Percentiles rank a stretch among this genome's conserved stretches.
Evolutionary conservation across 92 coral and sea anemone genomes (phyloP).

Genomic region (Palythoa caribaeorum): DNA sequence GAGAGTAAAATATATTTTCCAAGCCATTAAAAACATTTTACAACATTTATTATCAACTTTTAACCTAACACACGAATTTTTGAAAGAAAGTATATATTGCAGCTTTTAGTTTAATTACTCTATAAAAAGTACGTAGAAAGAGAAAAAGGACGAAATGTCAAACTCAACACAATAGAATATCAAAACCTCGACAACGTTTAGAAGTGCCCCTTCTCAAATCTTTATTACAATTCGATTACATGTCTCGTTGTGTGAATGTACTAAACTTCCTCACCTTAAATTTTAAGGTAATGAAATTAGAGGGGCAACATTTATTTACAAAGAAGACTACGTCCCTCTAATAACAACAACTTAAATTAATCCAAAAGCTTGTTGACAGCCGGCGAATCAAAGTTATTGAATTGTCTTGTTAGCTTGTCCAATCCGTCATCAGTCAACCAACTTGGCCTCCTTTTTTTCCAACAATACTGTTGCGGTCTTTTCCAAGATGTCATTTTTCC

Average conservation of each 20-base stretch:
- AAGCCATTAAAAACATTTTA: too few species aligned
- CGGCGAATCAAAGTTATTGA: slow-evolving; percentile 9
- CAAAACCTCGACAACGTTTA: not conserved
- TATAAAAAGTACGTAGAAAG: too few species aligned
- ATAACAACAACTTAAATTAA: slow-evolving; percentile 1
- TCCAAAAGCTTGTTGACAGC: slow-evolving; percentile 12
- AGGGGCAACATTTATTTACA: slow-evolving; percentile 69
- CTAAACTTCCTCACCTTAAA: not conserved
- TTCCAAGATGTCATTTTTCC: slow-evolving; percentile 25
- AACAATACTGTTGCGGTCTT: slow-evolving; percentile 11
- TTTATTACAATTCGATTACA: slow-evolving; percentile 37
- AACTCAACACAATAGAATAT: not conserved
- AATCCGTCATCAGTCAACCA: slow-evolving; percentile 37
- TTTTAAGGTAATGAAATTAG: slow-evolving; percentile 13
- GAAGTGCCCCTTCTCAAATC: slow-evolving; percentile 40
- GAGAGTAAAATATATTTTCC: too few species aligned
- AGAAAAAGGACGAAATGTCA: too few species aligned
- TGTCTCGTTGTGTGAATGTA: slow-evolving; percentile 9
- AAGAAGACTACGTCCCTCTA: slow-evolving; percentile 40
- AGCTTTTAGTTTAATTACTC: too few species aligned
- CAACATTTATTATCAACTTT: too few species aligned
- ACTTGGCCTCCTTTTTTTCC: slow-evolving; percentile 28
- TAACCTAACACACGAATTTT: too few species aligned
- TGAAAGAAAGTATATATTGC: too few species aligned
- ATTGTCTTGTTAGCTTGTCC: not conserved